These are phyloP conservation scores for Drosophila buzzatii DNA, from an alignment of 2,888 invertebrate species.

Conservation along the genomic window DNA sequence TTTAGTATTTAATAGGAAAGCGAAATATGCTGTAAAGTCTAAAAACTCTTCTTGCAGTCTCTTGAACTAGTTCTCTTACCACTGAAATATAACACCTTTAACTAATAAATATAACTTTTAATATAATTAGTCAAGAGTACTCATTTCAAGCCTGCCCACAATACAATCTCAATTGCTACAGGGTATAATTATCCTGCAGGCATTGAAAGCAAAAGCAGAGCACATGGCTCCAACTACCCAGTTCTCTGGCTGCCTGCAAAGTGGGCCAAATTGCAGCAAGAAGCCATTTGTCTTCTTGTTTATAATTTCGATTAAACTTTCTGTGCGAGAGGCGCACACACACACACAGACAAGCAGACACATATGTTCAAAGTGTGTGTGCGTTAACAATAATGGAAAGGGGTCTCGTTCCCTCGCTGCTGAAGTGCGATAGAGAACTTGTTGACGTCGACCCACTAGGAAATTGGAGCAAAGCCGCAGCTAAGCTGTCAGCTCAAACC, in stretches of 20 bases:
- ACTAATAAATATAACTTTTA: background rate
- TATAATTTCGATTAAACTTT: slow-evolving; percentile 83
- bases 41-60: too few relatives aligned
- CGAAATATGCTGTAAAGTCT: too few relatives aligned
- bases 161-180: background rate
- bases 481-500: slow-evolving; percentile 69
- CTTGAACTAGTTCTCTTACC: too few relatives aligned
- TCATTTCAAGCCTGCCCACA: too few relatives aligned
- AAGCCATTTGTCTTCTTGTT: slow-evolving; percentile 81
- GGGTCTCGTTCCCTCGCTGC: background rate
- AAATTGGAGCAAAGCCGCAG: slow-evolving; percentile 78
- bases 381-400: slow-evolving; percentile 19
- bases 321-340: slow-evolving; percentile 48
- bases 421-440: slow-evolving; percentile 58
- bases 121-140: background rate
- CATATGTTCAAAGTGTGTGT: slow-evolving; percentile 56
- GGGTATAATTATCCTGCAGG: slow-evolving; percentile 29
- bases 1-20: too few relatives aligned
- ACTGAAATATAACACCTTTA: too few relatives aligned
- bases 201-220: slow-evolving; percentile 22
- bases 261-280: slow-evolving; percentile 71
- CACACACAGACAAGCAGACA: slow-evolving; percentile 17
- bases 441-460: slow-evolving; percentile 69
- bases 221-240: background rate
- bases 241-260: background rate